phyloP scores from a whole-genome alignment of 2,888 invertebrate species.

The Brachypalpus laphriformis region DNA sequence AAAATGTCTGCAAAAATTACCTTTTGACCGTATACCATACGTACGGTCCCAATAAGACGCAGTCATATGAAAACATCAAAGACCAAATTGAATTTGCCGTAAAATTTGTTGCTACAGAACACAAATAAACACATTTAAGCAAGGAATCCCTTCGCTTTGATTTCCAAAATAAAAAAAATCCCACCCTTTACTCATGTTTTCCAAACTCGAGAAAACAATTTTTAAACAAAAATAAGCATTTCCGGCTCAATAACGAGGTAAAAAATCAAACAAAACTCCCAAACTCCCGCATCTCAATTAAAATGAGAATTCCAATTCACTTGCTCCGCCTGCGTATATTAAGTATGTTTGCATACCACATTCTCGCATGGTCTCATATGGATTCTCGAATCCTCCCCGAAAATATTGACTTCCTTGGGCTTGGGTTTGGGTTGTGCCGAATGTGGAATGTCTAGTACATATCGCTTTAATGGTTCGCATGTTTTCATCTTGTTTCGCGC shows the following conservation, averaged over 20 bases:
- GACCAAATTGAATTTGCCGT: background rate
- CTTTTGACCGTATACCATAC: background rate
- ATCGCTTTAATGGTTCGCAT: conserved; percentile 70
- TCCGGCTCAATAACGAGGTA: conserved; percentile 15
- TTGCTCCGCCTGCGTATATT: background rate
- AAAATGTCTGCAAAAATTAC: background rate
- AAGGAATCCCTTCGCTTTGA: background rate
- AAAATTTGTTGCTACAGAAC: conserved; percentile 7
- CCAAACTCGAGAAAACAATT: background rate
- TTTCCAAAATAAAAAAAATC: background rate
- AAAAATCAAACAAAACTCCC: conserved; percentile 44
- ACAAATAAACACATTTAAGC: background rate
- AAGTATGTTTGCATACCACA: conserved; percentile 42
- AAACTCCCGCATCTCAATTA: conserved; percentile 42
- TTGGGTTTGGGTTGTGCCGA: background rate
- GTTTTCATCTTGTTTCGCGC: conserved; percentile 74
- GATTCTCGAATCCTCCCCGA: background rate
- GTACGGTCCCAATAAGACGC: background rate
- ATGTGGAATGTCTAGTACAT: conserved; percentile 5
- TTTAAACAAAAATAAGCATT: background rate
- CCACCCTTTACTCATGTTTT: background rate
- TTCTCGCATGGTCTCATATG: background rate
- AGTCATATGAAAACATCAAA: background rate
- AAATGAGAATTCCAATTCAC: conserved; percentile 26
- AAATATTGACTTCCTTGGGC: conserved; percentile 52